Evolutionary conservation across 2,113 vertebrate species (phyloP).

Genomic region (Lagenorhynchus albirostris): DNA sequence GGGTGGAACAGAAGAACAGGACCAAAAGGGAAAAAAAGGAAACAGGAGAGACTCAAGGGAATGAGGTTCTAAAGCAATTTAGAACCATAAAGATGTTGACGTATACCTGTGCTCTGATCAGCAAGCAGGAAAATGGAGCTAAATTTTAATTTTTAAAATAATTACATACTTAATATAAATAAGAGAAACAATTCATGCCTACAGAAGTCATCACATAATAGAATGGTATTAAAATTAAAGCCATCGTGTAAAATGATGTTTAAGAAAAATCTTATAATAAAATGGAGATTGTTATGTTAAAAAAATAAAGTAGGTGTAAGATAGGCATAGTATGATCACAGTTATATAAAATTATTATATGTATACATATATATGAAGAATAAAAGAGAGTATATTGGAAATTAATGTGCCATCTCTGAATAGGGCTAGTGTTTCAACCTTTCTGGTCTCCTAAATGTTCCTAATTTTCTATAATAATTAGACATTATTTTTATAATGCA

Average conservation of each 20-base stretch:
- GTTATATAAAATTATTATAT: background rate
- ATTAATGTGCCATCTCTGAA: background rate
- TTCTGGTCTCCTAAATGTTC: background rate
- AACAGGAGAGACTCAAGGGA: background rate
- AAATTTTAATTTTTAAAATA: background rate
- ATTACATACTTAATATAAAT: background rate
- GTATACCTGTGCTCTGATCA: background rate
- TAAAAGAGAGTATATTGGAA: background rate
- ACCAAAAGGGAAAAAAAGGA: background rate
- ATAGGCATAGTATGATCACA: background rate
- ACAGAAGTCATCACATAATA: background rate
- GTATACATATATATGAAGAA: background rate
- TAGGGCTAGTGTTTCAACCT: background rate
- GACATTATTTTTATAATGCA: background rate
- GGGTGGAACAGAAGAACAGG: background rate
- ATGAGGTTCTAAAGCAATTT: background rate
- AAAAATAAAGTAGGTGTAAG: background rate
- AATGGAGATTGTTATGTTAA: background rate
- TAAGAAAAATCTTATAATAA: background rate
- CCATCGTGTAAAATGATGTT: background rate
- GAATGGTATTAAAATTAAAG: background rate
- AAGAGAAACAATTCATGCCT: background rate
- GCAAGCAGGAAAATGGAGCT: background rate
- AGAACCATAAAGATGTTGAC: background rate
- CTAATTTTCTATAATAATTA: constrained; percentile 7